Evolutionary conservation across 2,797 vertebrate species (phyloP).

Genomic region (Podarcis siculus): DNA sequence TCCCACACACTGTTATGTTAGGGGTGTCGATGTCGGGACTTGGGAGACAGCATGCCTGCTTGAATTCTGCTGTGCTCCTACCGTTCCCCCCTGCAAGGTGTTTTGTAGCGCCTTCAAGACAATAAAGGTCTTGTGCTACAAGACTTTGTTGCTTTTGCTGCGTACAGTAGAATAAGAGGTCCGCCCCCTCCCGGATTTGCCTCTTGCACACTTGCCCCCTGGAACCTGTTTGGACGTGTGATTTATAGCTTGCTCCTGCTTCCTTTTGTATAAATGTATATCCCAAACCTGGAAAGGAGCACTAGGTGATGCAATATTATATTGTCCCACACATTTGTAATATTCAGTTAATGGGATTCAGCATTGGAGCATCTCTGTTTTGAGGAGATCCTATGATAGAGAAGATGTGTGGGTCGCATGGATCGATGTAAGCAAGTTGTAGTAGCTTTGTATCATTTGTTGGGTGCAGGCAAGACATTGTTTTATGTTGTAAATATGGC

Average conservation of each 20-base stretch:
- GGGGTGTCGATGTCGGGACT: neutral
- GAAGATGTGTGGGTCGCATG: neutral
- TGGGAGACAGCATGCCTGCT: neutral
- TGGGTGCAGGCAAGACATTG: neutral
- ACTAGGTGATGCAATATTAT: neutral
- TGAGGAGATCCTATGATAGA: neutral
- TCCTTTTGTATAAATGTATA: neutral
- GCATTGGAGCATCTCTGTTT: neutral
- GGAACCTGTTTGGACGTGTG: neutral
- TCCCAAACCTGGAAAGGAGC: neutral
- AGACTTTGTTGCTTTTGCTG: neutral
- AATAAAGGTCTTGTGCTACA: neutral
- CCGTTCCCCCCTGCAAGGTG: neutral
- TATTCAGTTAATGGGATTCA: neutral
- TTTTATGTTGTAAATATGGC: neutral
- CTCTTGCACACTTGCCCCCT: neutral
- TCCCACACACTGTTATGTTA: neutral
- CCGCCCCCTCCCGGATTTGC: neutral
- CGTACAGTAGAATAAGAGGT: neutral
- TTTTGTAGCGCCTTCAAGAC: neutral
- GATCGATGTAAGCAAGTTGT: neutral
- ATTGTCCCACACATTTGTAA: neutral
- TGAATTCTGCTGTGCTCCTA: neutral
- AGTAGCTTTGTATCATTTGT: neutral
- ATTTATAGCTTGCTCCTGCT: neutral